Conservation (phyloP, 2,888 invertebrate species). For the Pristionchus arcanus region DNA sequence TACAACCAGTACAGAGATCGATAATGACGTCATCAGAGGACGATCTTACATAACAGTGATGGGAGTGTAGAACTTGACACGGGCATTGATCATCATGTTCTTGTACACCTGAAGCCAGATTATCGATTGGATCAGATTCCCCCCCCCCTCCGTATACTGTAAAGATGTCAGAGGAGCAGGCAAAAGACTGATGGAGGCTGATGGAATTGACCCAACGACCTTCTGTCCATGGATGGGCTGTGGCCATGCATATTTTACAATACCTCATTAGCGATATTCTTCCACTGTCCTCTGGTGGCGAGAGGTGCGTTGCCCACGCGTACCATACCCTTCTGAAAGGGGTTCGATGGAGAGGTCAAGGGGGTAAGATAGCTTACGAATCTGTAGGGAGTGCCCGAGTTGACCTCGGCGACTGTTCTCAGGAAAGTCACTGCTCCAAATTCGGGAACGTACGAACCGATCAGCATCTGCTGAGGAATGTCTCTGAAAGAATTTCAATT, state of each 20-base stretch:
- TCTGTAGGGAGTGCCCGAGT: conserved; percentile 49
- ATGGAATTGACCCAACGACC: too few relatives aligned
- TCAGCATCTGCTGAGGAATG: background rate
- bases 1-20: conserved; percentile 24
- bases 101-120: conserved; percentile 41
- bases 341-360: background rate
- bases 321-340: conserved; percentile 35
- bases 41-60: conserved; percentile 31
- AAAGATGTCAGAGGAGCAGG: too few relatives aligned
- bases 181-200: too few relatives aligned
- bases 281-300: conserved; percentile 56
- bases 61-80: conserved; percentile 49
- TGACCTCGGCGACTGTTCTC: conserved; percentile 11
- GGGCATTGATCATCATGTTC: conserved; percentile 51
- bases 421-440: conserved; percentile 37
- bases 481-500: background rate
- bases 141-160: background rate
- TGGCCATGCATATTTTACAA: too few relatives aligned
- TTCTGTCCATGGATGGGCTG: too few relatives aligned
- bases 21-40: background rate
- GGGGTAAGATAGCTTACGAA: conserved; percentile 29
- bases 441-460: conserved; percentile 30
- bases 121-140: background rate
- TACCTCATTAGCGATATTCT: conserved; percentile 53
- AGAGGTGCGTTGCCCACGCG: conserved; percentile 33